Evolutionary conservation across 2,797 vertebrate species (phyloP).

Genomic region (Esox lucius): DNA sequence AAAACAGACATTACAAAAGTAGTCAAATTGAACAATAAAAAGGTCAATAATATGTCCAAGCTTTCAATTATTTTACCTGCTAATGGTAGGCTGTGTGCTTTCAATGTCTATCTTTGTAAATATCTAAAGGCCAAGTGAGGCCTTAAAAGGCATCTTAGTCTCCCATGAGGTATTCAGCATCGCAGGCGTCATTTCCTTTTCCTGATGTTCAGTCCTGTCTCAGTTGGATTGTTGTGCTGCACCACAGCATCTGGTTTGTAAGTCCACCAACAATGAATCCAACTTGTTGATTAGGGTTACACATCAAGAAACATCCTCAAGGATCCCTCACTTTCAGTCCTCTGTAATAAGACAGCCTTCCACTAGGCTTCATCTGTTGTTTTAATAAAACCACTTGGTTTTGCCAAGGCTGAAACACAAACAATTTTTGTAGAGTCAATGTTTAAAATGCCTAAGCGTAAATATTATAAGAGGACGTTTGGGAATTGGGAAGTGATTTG

Average conservation of each 20-base stretch:
- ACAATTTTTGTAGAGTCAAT: background rate
- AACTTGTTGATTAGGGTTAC: constrained; percentile 8
- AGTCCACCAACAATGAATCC: constrained; percentile 43
- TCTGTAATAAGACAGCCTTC: background rate
- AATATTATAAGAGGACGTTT: background rate
- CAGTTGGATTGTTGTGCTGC: constrained; percentile 3
- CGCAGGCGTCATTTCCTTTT: background rate
- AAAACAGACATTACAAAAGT: too few species aligned
- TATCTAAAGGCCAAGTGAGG: background rate
- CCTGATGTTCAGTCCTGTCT: background rate
- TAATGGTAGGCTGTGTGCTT: background rate
- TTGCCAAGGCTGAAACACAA: background rate
- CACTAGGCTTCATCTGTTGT: background rate
- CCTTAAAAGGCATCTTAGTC: background rate
- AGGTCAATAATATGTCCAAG: background rate
- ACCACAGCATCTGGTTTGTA: constrained; percentile 23
- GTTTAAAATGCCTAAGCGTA: background rate
- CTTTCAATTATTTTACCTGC: background rate
- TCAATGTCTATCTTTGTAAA: constrained; percentile 3
- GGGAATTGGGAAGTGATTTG: background rate
- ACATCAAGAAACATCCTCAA: constrained; percentile 34
- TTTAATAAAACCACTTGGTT: background rate
- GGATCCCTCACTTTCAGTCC: background rate
- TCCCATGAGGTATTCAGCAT: background rate
- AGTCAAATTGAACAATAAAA: too few species aligned